These are phyloP conservation scores for Cotesia chilonis DNA, from an alignment of 1,140 invertebrate species.

Conservation along the genomic window DNA sequence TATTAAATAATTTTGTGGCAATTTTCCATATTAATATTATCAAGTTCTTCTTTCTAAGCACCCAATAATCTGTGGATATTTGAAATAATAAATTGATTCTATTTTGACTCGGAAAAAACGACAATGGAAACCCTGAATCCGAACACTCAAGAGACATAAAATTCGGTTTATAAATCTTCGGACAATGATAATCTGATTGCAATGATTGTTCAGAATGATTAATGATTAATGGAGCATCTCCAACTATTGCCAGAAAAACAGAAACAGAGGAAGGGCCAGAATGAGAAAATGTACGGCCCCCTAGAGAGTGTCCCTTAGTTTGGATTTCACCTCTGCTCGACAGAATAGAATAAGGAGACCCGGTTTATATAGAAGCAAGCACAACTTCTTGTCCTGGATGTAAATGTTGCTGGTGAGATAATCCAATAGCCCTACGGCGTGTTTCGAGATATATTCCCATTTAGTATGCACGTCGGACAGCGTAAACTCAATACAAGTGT, in stretches of 20 bases:
- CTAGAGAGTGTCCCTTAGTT: conserved; percentile 4
- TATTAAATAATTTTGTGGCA: too few species aligned
- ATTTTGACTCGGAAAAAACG: too few species aligned
- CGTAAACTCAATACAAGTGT: conserved; percentile 12
- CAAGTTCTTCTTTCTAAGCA: too few species aligned
- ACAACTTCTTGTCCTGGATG: conserved; percentile 4
- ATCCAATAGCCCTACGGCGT: conserved; percentile 2
- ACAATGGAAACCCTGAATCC: too few species aligned
- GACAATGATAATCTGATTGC: not conserved
- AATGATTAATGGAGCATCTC: conserved; percentile 1
- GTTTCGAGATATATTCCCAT: not conserved
- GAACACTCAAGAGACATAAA: too few species aligned
- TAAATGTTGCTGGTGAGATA: not conserved
- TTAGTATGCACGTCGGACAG: not conserved
- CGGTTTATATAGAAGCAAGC: too few species aligned
- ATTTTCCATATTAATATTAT: too few species aligned
- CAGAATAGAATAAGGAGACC: not conserved
- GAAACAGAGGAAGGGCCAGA: not conserved
- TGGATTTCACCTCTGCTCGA: not conserved
- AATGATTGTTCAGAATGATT: conserved; percentile 14
- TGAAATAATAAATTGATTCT: too few species aligned
- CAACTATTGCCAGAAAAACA: not conserved
- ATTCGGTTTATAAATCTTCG: too few species aligned
- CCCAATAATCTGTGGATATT: too few species aligned
- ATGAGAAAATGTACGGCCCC: not conserved